Percentiles rank a stretch among this genome's conserved stretches.
These are phyloP conservation scores for Coregonus ussuriensis DNA, from an alignment of 2,797 vertebrate genomes.

Conservation along the genomic window DNA sequence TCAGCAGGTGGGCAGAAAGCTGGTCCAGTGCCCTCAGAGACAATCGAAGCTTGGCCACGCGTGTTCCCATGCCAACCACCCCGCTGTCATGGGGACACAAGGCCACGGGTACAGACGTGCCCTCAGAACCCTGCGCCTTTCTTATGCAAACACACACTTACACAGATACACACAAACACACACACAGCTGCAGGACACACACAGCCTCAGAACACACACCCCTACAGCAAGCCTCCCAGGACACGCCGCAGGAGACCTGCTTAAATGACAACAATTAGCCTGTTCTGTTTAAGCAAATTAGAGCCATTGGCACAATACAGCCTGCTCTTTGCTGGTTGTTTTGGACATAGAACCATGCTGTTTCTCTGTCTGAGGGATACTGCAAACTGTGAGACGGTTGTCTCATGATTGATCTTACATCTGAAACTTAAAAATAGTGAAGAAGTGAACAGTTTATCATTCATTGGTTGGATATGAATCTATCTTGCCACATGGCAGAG, in stretches of 20 bases:
- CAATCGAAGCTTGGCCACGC: slow-evolving; percentile 43
- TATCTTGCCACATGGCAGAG: neutral
- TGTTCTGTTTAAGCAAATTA: slow-evolving; percentile 72
- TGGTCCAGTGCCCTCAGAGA: slow-evolving; percentile 27
- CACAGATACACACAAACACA: slow-evolving; percentile 2
- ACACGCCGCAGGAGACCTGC: slow-evolving; percentile 62
- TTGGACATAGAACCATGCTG: slow-evolving; percentile 53
- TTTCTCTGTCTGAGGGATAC: slow-evolving; percentile 37
- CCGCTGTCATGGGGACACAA: slow-evolving; percentile 5
- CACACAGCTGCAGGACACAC: slow-evolving; percentile 12
- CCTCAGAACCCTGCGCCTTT: slow-evolving; percentile 21
- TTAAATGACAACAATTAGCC: slow-evolving; percentile 74
- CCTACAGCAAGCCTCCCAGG: slow-evolving; percentile 35
- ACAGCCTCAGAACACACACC: slow-evolving; percentile 14
- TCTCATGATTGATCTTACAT: neutral
- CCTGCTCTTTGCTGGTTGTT: slow-evolving; percentile 43
- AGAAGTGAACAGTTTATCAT: neutral
- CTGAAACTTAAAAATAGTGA: neutral
- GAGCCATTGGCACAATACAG: slow-evolving; percentile 71
- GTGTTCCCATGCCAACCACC: slow-evolving; percentile 67
- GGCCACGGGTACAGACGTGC: slow-evolving; percentile 19
- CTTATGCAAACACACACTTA: slow-evolving; percentile 6
- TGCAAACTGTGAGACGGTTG: neutral
- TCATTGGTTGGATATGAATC: neutral
- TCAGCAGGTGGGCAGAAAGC: slow-evolving; percentile 25